Percentiles rank a stretch among this genome's conserved stretches.
phyloP scores from a whole-genome alignment of 2,113 vertebrate species.

The Tragulus kanchil region DNA sequence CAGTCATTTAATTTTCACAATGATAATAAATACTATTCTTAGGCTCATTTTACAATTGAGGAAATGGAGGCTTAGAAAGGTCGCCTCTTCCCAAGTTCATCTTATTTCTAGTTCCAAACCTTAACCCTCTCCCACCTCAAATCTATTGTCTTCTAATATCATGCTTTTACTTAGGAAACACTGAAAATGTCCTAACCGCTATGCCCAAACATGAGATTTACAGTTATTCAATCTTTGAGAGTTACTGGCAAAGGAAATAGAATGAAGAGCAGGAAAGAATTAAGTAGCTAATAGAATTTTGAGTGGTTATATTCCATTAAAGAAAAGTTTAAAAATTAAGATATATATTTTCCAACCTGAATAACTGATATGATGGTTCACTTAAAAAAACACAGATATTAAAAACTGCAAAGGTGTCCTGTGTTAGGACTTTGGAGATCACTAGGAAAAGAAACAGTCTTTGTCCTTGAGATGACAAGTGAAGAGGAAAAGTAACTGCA shows the following conservation, averaged over 20 bases:
- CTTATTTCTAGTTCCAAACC: constrained; percentile 29
- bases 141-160: neutral
- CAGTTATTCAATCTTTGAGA: constrained; percentile 1
- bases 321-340: constrained; percentile 46
- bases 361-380: neutral
- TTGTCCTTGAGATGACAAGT: constrained; percentile 60
- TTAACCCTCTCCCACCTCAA: neutral
- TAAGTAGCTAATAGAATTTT: constrained; percentile 8
- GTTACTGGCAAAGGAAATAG: constrained; percentile 52
- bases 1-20: neutral
- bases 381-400: constrained; percentile 7
- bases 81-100: neutral
- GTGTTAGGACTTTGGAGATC: neutral
- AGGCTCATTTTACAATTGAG: neutral
- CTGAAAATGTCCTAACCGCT: neutral
- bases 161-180: constrained; percentile 33
- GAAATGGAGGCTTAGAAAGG: constrained; percentile 26
- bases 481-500: constrained; percentile 23
- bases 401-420: neutral
- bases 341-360: neutral
- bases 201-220: constrained; percentile 9
- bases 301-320: neutral
- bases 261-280: constrained; percentile 32
- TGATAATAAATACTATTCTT: neutral
- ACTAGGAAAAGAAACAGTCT: neutral